These are phyloP conservation scores for Leptopilina syphax DNA, from an alignment of 2,888 invertebrate species.

Conservation along the genomic window DNA sequence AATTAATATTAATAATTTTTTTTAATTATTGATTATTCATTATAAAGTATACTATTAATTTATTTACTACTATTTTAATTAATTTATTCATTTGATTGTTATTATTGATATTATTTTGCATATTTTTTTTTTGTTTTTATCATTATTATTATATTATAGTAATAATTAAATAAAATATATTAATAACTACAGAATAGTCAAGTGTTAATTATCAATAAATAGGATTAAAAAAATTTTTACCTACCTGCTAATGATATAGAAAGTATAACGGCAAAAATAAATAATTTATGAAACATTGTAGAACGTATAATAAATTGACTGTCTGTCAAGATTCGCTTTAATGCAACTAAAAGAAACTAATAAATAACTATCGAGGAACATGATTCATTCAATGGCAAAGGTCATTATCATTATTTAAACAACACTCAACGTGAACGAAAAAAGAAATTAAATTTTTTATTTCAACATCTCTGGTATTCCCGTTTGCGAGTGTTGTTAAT, in stretches of 20 bases:
- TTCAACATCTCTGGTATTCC: no score
- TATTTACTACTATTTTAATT: no score
- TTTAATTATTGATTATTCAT: no score
- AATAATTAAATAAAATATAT: no score
- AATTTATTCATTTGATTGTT: no score
- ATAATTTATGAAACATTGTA: neutral
- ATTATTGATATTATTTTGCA: no score
- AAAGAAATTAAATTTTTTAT: no score
- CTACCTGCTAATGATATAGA: neutral
- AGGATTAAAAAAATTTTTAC: neutral
- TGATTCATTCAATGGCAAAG: conserved; percentile 15
- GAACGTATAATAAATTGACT: neutral
- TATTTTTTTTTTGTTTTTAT: no score
- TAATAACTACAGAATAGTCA: neutral
- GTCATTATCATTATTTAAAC: conserved; percentile 6
- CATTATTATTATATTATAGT: no score
- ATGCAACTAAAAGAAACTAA: neutral
- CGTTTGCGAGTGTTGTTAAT: no score
- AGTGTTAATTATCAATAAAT: neutral
- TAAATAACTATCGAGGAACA: neutral
- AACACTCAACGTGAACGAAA: neutral
- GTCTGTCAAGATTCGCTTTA: neutral
- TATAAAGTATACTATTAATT: no score
- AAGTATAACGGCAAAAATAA: neutral
- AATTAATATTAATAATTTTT: no score